A percentile compares a stretch with the other conserved stretches of the same genome.
Evolutionary conservation across 1,140 invertebrate genomes (phyloP).

Genomic region (Listronotus oregonensis): DNA sequence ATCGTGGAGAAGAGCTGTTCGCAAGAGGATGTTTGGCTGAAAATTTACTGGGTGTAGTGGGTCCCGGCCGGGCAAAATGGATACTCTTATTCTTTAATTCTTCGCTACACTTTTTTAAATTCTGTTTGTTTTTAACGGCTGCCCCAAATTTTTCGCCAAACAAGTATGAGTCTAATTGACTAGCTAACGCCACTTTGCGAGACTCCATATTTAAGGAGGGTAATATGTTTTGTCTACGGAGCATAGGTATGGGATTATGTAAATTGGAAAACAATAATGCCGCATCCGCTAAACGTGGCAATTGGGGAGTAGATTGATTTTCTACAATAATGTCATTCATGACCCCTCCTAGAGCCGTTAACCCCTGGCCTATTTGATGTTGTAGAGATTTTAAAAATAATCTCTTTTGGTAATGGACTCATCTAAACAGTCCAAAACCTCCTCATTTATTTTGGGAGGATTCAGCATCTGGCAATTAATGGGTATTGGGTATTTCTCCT

Average conservation of each 20-base stretch:
- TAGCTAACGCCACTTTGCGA: not conserved
- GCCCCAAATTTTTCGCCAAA: not conserved
- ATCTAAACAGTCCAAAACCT: constrained; percentile 1
- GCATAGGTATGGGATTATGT: not conserved
- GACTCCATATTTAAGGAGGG: not conserved
- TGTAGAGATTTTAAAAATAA: constrained; percentile 1
- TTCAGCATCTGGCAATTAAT: not conserved
- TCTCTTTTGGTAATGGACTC: not conserved
- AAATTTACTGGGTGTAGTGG: not conserved
- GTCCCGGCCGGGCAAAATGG: not conserved
- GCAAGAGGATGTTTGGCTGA: not conserved
- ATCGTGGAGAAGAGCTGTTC: not conserved
- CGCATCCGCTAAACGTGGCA: not conserved
- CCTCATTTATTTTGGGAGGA: constrained; percentile 2
- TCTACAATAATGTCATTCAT: not conserved
- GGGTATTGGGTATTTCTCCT: not conserved
- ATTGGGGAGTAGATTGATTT: not conserved
- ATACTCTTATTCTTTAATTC: not conserved
- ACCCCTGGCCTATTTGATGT: not conserved
- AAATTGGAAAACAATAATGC: constrained; percentile 1
- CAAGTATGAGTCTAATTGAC: not conserved
- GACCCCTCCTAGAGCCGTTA: not conserved
- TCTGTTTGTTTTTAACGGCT: not conserved
- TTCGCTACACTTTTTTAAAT: not conserved
- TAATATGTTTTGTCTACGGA: not conserved